Conservation (phyloP, 2,888 invertebrate species). For the Pimpla rufipes region DNA sequence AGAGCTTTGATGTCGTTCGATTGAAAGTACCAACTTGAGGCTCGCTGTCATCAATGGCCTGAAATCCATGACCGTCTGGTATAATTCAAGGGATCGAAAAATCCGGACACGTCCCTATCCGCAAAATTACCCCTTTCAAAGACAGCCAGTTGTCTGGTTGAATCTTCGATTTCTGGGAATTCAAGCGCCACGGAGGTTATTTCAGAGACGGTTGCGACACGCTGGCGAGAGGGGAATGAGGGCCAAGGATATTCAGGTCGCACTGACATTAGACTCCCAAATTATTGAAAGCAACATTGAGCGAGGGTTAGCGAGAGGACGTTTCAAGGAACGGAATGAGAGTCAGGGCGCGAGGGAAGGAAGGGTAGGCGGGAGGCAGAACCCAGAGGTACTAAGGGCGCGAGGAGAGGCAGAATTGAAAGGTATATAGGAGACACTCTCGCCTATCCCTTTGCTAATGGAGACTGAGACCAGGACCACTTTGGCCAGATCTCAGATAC, state of each 20-base stretch:
- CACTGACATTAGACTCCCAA: conserved; percentile 83
- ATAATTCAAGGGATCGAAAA: not conserved
- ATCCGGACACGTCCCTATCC: not conserved
- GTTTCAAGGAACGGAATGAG: conserved; percentile 42
- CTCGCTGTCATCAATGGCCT: not conserved
- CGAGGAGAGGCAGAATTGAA: conserved; percentile 44
- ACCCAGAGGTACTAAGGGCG: conserved; percentile 18
- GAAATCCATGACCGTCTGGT: not conserved
- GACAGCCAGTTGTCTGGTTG: not conserved
- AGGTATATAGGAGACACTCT: conserved; percentile 47
- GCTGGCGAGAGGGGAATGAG: not conserved
- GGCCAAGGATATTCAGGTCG: conserved; percentile 50
- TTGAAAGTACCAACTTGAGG: not conserved
- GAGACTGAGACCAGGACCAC: conserved; percentile 73
- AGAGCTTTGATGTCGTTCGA: not conserved
- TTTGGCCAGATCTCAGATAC: conserved; percentile 76
- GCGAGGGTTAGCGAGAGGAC: conserved; percentile 56
- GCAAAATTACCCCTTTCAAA: not conserved
- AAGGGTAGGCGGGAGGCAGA: too few species aligned
- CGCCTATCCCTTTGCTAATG: conserved; percentile 74
- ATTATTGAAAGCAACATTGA: conserved; percentile 83
- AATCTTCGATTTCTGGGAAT: not conserved
- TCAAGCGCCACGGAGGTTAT: not conserved
- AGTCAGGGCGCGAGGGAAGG: conserved; percentile 12
- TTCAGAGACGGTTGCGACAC: too few species aligned